Percentiles rank a stretch among this genome's conserved stretches.
Evolutionary conservation across 2,113 vertebrate species (phyloP).

Genomic region (Amblyopsis rosae): DNA sequence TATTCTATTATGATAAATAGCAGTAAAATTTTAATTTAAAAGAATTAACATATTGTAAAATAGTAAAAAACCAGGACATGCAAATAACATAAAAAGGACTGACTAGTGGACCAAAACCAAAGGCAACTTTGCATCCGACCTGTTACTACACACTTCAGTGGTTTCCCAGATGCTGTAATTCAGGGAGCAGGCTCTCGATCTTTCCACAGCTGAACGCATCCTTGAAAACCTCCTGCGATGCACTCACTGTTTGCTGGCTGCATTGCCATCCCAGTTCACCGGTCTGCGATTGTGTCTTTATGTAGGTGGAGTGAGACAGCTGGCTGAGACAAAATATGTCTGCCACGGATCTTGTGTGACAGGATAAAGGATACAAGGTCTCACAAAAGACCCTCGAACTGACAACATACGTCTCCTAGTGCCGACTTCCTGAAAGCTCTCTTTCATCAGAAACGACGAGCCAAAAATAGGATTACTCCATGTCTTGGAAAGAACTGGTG

Average conservation of each 20-base stretch:
- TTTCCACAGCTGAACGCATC: conserved; percentile 56
- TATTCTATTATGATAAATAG: too few relatives aligned
- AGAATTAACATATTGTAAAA: not conserved
- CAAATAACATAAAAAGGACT: not conserved
- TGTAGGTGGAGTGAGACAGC: conserved; percentile 4
- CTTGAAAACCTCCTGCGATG: conserved; percentile 58
- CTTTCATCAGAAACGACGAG: conserved; percentile 40
- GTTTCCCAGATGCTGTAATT: conserved; percentile 43
- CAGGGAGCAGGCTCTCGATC: conserved; percentile 32
- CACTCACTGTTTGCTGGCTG: conserved; percentile 7
- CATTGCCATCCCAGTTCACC: conserved; percentile 47
- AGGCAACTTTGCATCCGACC: conserved; percentile 4
- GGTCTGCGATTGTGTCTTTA: conserved; percentile 58
- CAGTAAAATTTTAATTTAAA: too few relatives aligned
- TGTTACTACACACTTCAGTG: conserved; percentile 29
- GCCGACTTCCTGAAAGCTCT: conserved; percentile 48
- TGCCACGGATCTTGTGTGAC: conserved; percentile 35
- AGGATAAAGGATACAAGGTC: conserved; percentile 44
- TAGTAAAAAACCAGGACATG: not conserved
- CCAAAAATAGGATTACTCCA: conserved; percentile 67
- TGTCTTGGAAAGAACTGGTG: conserved; percentile 45
- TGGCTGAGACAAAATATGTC: conserved; percentile 4
- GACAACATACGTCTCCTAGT: conserved; percentile 51
- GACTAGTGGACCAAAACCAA: not conserved
- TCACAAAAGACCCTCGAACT: conserved; percentile 57